A percentile compares a stretch with the other conserved stretches of the same genome.
phyloP scores from a whole-genome alignment of 2,113 vertebrate genomes.

The Sclerurus mexicanus region DNA sequence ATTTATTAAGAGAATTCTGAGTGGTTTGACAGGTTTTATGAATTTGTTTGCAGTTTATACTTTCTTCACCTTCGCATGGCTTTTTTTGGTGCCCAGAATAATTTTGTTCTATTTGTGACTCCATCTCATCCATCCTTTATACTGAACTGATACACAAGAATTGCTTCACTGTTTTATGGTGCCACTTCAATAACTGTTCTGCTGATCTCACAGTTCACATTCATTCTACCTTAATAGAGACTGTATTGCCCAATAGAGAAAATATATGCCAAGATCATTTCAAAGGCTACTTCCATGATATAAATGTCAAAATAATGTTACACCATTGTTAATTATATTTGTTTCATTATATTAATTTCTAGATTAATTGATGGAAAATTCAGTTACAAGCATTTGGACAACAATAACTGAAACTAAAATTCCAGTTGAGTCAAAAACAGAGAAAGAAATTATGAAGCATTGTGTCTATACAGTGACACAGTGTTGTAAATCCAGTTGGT shows the following conservation, averaged over 20 bases:
- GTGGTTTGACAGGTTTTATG: neutral
- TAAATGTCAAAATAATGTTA: neutral
- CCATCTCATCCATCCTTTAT: neutral
- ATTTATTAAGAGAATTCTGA: neutral
- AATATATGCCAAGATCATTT: neutral
- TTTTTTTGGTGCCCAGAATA: neutral
- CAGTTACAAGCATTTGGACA: neutral
- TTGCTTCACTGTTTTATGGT: neutral
- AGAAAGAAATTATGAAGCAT: neutral
- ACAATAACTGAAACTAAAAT: neutral
- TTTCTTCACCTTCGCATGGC: neutral
- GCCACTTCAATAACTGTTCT: neutral
- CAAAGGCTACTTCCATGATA: neutral
- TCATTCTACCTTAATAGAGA: neutral
- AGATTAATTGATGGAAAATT: neutral
- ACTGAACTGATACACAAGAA: neutral
- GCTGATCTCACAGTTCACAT: neutral
- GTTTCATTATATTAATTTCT: neutral
- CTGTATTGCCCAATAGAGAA: neutral
- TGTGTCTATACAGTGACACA: neutral
- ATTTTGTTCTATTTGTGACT: neutral
- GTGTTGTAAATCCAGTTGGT: fast-evolving
- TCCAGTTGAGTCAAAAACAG: neutral
- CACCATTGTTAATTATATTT: neutral
- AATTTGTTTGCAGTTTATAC: neutral